Evolutionary conservation across 37 sponge, comb jelly and placozoan species (phyloP), one percentile per base, ranked within the genome.

Genomic region (Eunapius fragilis): DNA sequence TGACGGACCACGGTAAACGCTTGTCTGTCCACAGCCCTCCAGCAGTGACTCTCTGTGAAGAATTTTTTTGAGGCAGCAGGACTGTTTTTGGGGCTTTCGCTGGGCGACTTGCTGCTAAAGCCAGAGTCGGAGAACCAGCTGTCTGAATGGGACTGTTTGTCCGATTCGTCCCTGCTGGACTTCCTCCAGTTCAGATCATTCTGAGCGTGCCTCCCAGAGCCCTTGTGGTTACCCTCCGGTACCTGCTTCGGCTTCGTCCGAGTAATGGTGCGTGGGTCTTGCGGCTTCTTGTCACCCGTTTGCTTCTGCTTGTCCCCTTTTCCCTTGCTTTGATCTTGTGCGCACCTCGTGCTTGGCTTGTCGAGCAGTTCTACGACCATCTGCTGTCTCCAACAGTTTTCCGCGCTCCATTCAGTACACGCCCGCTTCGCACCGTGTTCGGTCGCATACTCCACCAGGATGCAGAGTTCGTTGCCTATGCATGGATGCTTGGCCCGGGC

Each of bases 381-480:
- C 11, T 73, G 74, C 0, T 87, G 87, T 35, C 94, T 35, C 94
- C 94, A 94, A 80, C 85, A 91, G 68, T 90, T 81, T 30, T 78
- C 80, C 34, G 76, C 69, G 14, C 41, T 67, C 17, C 85, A 71
- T 50, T 85, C 84, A 27, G 74, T 32, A 67, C 69, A 84, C 6
- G 89, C 91, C 35, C 37, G 31, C 34, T 86, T 83, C 5, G 93
- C 96, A 19, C 68, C 85, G 25, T 83, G 86, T 25, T 25, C 77
- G 23, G 89, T 91, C 26, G 80, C 89, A 83, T 77, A 93, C 78
- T 96, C 96, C 27, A 93, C 91, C 6, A 93, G 81, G 25, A 90
- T 88, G 69, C 91, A 91, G 12, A 81, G 58, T 31, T 88, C 86
- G 70, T 90, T 88, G 0, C 94, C 91, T 48, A 94, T 88, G 0